phyloP scores from a whole-genome alignment of 2,888 invertebrate species.

The Tineola bisselliella region DNA sequence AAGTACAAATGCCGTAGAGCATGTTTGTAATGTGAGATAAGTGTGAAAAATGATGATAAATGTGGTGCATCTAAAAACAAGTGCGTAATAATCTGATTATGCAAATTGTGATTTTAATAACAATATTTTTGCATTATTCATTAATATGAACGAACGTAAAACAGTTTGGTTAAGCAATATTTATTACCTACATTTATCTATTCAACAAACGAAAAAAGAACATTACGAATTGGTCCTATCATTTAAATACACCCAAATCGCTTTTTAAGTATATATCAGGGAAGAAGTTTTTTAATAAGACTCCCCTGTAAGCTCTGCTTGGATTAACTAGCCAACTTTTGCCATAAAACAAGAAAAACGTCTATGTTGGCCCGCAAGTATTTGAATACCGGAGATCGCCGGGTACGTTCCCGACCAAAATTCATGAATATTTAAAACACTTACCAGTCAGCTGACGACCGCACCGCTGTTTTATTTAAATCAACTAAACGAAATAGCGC shows the following conservation, averaged over 20 bases:
- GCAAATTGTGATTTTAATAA: too few species aligned
- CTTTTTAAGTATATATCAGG: slow-evolving; percentile 3
- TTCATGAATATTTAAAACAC: slow-evolving; percentile 12
- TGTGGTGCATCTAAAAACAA: too few species aligned
- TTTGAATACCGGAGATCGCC: slow-evolving; percentile 25
- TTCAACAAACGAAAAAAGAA: too few species aligned
- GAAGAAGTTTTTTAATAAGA: slow-evolving; percentile 52
- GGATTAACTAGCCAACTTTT: slow-evolving; percentile 44
- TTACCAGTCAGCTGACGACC: slow-evolving; percentile 10
- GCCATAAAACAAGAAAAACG: slow-evolving; percentile 26
- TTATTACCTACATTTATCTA: too few species aligned
- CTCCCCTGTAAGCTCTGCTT: slow-evolving; percentile 23
- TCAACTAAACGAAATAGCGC: not conserved
- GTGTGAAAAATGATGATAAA: too few species aligned
- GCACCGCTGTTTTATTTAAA: not conserved
- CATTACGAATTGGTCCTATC: too few species aligned
- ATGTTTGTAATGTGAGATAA: too few species aligned
- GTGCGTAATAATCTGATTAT: too few species aligned
- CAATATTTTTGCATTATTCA: too few species aligned
- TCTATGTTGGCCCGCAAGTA: slow-evolving; percentile 18
- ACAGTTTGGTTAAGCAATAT: too few species aligned
- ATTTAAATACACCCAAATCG: not conserved
- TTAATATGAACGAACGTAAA: too few species aligned
- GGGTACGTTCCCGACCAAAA: not conserved
- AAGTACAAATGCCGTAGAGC: too few species aligned